These are phyloP conservation scores for Pocillopora meandrina DNA, from an alignment of 92 coral and sea anemone genomes.

Conservation along the genomic window DNA sequence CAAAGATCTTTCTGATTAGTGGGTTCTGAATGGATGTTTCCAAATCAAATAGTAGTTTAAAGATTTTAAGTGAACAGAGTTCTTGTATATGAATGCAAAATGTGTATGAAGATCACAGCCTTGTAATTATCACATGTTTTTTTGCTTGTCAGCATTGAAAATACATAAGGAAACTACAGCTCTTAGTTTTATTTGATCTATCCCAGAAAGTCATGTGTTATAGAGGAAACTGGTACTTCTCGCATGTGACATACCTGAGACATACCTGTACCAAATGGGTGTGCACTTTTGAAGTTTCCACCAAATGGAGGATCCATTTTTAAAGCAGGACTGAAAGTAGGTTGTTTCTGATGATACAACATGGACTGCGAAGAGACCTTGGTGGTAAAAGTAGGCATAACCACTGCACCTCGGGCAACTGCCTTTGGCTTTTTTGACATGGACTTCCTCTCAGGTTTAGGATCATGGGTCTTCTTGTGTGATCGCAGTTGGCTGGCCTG, in stretches of 20 bases:
- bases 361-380: conserved; percentile 23
- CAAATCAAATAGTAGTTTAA: too few species aligned
- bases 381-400: conserved; percentile 31
- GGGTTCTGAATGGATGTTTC: too few species aligned
- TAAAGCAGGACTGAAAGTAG: conserved; percentile 14
- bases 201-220: conserved; percentile 25
- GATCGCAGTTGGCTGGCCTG: conserved; percentile 98
- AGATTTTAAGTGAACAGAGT: too few species aligned
- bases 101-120: conserved; percentile 1
- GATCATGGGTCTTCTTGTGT: conserved; percentile 97
- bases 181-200: conserved; percentile 8
- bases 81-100: not conserved
- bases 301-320: conserved; percentile 30
- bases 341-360: conserved; percentile 18
- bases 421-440: conserved; percentile 22
- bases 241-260: conserved; percentile 40
- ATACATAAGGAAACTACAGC: not conserved
- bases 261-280: not conserved
- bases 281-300: conserved; percentile 17
- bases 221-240: conserved; percentile 36
- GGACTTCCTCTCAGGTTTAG: conserved; percentile 76
- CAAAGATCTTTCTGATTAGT: too few species aligned
- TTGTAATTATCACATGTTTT: conserved; percentile 2
- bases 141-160: conserved; percentile 2
- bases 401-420: conserved; percentile 17